Evolutionary conservation across 2,888 invertebrate species (phyloP).

Genomic region (Chrysolina oricalcia): DNA sequence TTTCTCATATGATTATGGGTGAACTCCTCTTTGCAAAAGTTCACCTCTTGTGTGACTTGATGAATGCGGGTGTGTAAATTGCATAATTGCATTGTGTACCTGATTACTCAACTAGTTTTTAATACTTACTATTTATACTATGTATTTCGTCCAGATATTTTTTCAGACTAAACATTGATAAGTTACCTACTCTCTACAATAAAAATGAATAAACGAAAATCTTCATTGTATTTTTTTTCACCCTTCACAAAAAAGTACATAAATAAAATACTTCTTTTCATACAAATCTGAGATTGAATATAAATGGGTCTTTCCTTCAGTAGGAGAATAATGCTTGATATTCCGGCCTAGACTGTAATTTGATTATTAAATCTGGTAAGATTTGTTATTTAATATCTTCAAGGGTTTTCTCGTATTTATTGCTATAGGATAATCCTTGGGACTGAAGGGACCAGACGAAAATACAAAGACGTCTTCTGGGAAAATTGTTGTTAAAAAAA

Average conservation of each 20-base stretch:
- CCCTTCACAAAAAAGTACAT: background rate
- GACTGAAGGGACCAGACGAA: too few species aligned
- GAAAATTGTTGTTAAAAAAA: too few species aligned
- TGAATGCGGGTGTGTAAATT: slow-evolving; percentile 42
- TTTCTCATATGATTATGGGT: background rate
- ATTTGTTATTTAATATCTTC: too few species aligned
- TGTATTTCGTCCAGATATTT: slow-evolving; percentile 58
- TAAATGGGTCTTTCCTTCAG: too few species aligned
- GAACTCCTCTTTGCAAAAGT: background rate
- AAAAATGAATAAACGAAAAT: slow-evolving; percentile 38
- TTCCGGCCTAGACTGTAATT: too few species aligned
- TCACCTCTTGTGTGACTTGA: slow-evolving; percentile 30
- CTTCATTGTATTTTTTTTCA: background rate
- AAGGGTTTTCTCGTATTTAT: too few species aligned
- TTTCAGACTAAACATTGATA: slow-evolving; percentile 53
- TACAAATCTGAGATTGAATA: too few species aligned
- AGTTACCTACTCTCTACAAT: slow-evolving; percentile 43
- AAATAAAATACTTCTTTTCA: too few species aligned
- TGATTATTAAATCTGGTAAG: too few species aligned
- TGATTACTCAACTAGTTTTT: slow-evolving; percentile 56
- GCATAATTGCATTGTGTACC: slow-evolving; percentile 57
- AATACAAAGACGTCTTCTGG: too few species aligned
- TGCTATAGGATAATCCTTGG: too few species aligned
- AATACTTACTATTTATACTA: slow-evolving; percentile 55
- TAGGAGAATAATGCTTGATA: too few species aligned